Evolutionary conservation across 1,140 invertebrate genomes (phyloP).

Genomic region (Brachionus angularis): DNA sequence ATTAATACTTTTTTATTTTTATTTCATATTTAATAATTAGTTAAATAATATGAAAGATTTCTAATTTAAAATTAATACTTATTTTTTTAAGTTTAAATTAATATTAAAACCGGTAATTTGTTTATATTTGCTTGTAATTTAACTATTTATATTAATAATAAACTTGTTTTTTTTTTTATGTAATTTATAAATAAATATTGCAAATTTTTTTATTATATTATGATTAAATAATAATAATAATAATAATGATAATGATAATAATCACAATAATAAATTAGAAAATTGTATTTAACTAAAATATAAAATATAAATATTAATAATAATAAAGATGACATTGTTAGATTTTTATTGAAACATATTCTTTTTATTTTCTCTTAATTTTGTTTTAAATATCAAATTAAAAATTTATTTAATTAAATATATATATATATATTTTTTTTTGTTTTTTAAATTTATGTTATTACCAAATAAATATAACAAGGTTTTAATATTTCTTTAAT

Average conservation of each 20-base stretch:
- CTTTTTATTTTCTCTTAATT: no score
- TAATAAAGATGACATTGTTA: background rate
- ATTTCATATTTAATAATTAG: no score
- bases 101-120: background rate
- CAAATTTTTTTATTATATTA: background rate
- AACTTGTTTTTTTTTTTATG: constrained; percentile 4
- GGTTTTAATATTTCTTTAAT: no score
- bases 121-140: background rate
- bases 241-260: background rate
- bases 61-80: constrained; percentile 40
- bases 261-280: background rate
- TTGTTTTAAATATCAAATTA: no score
- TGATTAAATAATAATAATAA: background rate
- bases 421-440: no score
- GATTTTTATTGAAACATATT: constrained; percentile 5
- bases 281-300: constrained; percentile 15
- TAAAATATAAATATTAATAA: constrained; percentile 14
- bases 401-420: no score
- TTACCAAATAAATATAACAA: no score
- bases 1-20: constrained; percentile 37
- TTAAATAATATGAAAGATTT: constrained; percentile 1
- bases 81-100: background rate
- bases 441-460: no score
- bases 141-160: constrained; percentile 11
- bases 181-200: constrained; percentile 5